Evolutionary conservation across 2,113 vertebrate species (phyloP).

Genomic region (Peromyscus leucopus): DNA sequence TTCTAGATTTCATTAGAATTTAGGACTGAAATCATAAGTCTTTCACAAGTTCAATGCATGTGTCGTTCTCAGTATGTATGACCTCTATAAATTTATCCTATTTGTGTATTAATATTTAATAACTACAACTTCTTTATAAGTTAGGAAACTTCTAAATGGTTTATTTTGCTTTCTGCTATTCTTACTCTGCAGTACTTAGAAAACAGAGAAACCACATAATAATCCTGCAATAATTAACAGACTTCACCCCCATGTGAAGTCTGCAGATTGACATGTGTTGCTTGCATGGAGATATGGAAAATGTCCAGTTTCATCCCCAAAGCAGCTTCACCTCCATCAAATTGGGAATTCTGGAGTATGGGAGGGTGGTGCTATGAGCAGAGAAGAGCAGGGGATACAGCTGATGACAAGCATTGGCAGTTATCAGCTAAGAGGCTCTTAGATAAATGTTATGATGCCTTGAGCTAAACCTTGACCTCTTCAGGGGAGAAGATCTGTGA

Average conservation of each 20-base stretch:
- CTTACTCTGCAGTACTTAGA: not conserved
- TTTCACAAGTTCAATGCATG: not conserved
- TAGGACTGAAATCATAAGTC: not conserved
- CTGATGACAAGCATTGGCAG: not conserved
- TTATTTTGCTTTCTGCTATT: not conserved
- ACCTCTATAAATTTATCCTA: not conserved
- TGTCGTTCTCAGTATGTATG: not conserved
- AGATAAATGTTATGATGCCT: not conserved
- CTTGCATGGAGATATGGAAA: not conserved
- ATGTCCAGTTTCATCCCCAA: not conserved
- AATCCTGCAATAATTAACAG: not conserved
- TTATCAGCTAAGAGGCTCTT: not conserved
- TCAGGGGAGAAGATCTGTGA: not conserved
- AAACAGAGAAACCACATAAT: not conserved
- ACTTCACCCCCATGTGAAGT: not conserved
- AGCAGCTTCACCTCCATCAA: not conserved
- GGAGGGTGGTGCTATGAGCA: not conserved
- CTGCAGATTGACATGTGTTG: not conserved
- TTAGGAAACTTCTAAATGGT: not conserved
- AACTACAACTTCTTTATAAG: not conserved
- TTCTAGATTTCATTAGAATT: not conserved
- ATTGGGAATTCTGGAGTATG: not conserved
- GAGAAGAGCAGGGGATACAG: not conserved
- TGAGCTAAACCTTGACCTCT: not conserved
- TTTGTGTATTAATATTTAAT: conserved; percentile 37